phyloP scores from a whole-genome alignment of 2,113 vertebrate species.

The Dendrocopos noguchii region DNA sequence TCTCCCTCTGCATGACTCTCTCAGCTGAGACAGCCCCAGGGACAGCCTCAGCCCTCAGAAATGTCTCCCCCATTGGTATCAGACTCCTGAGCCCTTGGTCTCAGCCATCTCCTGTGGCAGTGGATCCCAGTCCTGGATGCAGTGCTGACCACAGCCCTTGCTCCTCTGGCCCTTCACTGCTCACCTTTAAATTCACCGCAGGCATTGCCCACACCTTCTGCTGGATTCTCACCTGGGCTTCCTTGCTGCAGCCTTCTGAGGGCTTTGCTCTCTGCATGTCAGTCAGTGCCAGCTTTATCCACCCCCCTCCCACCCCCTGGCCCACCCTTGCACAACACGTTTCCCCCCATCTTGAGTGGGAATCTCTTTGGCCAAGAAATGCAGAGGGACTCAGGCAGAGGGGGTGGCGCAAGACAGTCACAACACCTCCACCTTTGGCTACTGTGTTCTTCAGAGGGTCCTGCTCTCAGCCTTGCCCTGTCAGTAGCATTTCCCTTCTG shows the following conservation, averaged over 20 bases:
- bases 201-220: neutral
- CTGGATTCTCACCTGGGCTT: neutral
- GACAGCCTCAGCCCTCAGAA: neutral
- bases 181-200: neutral
- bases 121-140: neutral
- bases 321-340: neutral
- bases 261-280: neutral
- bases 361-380: neutral
- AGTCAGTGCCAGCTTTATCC: neutral
- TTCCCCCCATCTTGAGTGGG: neutral
- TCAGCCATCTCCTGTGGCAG: accelerated
- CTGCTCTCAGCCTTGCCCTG: neutral
- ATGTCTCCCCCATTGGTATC: neutral
- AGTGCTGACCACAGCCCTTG: neutral
- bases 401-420: neutral
- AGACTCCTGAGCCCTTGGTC: neutral
- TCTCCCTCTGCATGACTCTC: conserved; percentile 8
- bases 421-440: neutral
- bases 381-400: neutral
- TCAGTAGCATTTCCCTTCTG: neutral
- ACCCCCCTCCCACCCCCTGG: neutral
- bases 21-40: conserved; percentile 5
- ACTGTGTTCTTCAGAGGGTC: neutral
- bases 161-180: neutral
- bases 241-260: neutral